A percentile compares a stretch with the other conserved stretches of the same genome.
Conservation (phyloP, 1,140 invertebrate genomes). For the Maniola jurtina region DNA sequence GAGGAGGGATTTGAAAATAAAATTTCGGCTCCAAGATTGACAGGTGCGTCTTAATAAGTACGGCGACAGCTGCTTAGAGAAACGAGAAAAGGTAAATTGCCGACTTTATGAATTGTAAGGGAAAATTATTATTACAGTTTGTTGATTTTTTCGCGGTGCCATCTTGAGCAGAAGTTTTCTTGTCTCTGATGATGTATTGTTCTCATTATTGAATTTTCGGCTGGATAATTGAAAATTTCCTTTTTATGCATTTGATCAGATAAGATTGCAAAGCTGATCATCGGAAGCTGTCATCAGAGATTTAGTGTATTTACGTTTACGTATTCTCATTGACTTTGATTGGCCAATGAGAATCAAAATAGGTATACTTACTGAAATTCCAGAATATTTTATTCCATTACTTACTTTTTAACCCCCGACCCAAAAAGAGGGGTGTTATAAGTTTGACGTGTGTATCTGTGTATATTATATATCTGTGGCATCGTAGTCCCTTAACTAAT, state of each 20-base stretch:
- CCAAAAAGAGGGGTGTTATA: no score
- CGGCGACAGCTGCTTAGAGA: conserved; percentile 62
- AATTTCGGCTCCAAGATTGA: conserved; percentile 70
- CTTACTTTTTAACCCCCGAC: no score
- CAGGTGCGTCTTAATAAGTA: conserved; percentile 78
- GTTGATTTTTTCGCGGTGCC: conserved; percentile 29
- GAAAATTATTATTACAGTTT: conserved; percentile 43
- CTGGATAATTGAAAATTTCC: neutral
- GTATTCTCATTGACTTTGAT: no score
- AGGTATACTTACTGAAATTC: no score
- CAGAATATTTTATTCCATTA: no score
- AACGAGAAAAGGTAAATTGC: conserved; percentile 76
- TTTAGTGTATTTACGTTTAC: no score
- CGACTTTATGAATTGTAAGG: conserved; percentile 66
- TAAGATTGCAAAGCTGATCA: neutral
- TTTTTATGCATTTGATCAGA: no score
- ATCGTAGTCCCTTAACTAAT: no score
- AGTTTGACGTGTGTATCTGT: no score
- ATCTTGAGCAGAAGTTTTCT: neutral
- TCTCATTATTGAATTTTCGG: conserved; percentile 5
- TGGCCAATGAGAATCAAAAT: no score
- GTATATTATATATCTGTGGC: no score
- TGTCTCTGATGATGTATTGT: conserved; percentile 16
- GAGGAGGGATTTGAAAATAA: conserved; percentile 68
- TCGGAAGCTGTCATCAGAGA: no score